Evolutionary conservation across 2,797 vertebrate genomes (phyloP), one percentile per base, ranked within the genome.

Genomic region (Numenius phaeopus): DNA sequence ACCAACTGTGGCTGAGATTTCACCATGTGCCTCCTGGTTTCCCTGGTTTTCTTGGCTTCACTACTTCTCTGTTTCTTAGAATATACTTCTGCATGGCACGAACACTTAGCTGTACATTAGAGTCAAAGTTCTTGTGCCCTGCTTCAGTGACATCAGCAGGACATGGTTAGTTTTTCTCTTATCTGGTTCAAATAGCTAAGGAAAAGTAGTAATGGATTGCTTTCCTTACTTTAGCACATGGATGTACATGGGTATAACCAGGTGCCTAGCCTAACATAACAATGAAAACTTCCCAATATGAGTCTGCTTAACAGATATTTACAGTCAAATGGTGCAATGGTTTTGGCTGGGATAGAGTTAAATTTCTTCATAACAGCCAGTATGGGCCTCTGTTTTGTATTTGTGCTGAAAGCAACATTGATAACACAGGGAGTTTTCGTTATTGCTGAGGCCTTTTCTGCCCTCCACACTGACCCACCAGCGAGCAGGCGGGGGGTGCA

Each of bases 401-500:
- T 66, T n/a, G 5, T 55, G 14, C 9, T 83, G 66, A 16, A 83
- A 52, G 58, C 8, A 65, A 4, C 4, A 2, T 17, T 30, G 29
- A 14, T 27, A 21, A 27, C 1, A 52, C 3, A 12, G 5, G 10
- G 15, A 11, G 5, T 26, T 24, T 67, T 58, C 0, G 1, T 14
- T 44, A 9, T 1, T 11, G 26, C 16, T 49, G 4, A 58, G n/a
- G 13, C 4, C n/a, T 75, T 75, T 69, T 52, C 50, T 65, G 14
- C 14, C 47, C 3, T 32, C 69, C 24, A 52, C 10, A 2, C 19
- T 7, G 14, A 7, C 18, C 10, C 12, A 23, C 18, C 23, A 54
- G 17, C 0, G 2, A 49, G 18, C 4, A 47, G 29, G 3, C 14
- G 39, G 11, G 14, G 7, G 11, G 1, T 47, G 9, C 5, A 21